A percentile compares a stretch with the other conserved stretches of the same genome.
Conservation (phyloP, 1,140 invertebrate species). For the Physella acuta region DNA sequence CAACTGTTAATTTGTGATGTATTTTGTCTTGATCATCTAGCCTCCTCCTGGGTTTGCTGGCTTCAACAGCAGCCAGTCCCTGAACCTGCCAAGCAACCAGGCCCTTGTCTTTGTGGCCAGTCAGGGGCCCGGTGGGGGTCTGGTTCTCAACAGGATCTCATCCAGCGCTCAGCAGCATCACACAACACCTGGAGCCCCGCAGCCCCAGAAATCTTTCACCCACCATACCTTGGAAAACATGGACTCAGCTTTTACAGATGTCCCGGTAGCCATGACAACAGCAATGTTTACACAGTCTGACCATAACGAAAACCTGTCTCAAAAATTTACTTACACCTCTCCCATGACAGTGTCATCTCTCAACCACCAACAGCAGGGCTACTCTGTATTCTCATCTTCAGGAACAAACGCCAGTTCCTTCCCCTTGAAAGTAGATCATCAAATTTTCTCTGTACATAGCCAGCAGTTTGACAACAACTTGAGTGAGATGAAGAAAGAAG, state of each 20-base stretch:
- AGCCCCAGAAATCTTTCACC: not conserved
- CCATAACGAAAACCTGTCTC: not conserved
- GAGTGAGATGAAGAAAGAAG: not conserved
- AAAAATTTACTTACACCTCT: not conserved
- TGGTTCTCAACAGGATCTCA: slow-evolving; percentile 30
- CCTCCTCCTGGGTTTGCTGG: too few species aligned
- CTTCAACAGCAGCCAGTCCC: too few species aligned
- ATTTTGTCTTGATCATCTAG: too few species aligned
- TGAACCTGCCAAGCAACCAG: slow-evolving; percentile 2
- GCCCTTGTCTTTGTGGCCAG: slow-evolving; percentile 29
- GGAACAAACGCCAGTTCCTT: not conserved
- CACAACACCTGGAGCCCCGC: not conserved
- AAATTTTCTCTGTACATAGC: not conserved
- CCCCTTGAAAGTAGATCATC: not conserved
- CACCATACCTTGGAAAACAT: not conserved
- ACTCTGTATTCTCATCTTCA: not conserved
- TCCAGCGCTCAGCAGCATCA: not conserved
- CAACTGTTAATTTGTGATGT: too few species aligned
- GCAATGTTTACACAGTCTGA: not conserved
- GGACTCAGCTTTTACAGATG: not conserved
- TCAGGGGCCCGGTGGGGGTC: slow-evolving; percentile 21
- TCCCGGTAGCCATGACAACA: not conserved
- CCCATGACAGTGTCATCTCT: not conserved
- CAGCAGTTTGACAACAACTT: not conserved
- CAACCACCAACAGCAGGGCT: not conserved